Conservation (phyloP, 2,888 invertebrate species). For the Teleogryllus oceanicus region DNA sequence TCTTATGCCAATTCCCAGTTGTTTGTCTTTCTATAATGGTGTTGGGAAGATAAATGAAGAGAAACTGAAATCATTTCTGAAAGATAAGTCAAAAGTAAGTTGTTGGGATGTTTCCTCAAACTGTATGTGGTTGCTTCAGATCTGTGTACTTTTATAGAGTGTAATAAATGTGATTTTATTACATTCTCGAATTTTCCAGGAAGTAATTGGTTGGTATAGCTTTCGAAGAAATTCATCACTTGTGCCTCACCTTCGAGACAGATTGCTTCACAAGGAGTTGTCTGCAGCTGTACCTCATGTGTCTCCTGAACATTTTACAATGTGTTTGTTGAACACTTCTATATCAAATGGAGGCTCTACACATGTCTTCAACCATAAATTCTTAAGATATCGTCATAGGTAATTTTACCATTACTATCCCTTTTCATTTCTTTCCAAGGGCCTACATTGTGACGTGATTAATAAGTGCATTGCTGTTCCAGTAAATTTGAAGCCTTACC, state of each 20-base stretch:
- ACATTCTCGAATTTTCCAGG: constrained; percentile 39
- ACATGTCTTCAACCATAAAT: constrained; percentile 60
- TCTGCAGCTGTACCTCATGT: constrained; percentile 55
- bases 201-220: constrained; percentile 67
- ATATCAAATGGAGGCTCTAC: constrained; percentile 55
- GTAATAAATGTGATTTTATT: not conserved
- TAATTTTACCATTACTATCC: constrained; percentile 23
- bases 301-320: constrained; percentile 59
- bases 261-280: constrained; percentile 60
- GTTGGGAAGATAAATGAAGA: constrained; percentile 57
- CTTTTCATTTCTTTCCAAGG: not conserved
- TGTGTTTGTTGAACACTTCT: constrained; percentile 58
- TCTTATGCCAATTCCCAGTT: constrained; percentile 57
- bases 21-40: constrained; percentile 57
- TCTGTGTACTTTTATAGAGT: too few species aligned
- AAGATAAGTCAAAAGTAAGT: constrained; percentile 48
- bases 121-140: too few species aligned
- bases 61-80: constrained; percentile 54
- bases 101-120: too few species aligned
- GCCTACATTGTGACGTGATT: not conserved
- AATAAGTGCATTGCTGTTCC: constrained; percentile 25
- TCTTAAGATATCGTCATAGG: constrained; percentile 54
- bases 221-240: constrained; percentile 56
- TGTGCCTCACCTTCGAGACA: constrained; percentile 60
- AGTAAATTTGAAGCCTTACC: constrained; percentile 44